These are phyloP conservation scores for Poecilia latipinna DNA, from an alignment of 2,113 vertebrate species.

Conservation along the genomic window DNA sequence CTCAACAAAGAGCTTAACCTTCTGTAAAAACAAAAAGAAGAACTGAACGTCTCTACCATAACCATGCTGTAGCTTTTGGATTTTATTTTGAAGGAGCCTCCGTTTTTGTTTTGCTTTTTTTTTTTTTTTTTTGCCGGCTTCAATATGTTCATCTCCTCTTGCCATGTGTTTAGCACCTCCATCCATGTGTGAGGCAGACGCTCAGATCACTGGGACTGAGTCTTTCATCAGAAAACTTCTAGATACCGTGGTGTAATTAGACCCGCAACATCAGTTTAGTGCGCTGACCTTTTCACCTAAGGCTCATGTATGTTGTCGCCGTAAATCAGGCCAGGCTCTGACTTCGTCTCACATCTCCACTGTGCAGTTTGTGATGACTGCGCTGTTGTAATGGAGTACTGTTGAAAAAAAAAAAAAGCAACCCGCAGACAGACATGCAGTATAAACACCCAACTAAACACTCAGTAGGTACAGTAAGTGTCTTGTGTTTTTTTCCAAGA, in stretches of 20 bases:
- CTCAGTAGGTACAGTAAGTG: not conserved
- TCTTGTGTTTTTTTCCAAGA: not conserved
- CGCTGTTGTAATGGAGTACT: not conserved
- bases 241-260: not conserved
- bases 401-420: conserved; percentile 3
- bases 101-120: not conserved
- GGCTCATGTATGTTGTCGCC: not conserved
- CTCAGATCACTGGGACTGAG: conserved; percentile 61
- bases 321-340: not conserved
- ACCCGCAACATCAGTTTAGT: not conserved
- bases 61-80: conserved; percentile 3
- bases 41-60: conserved; percentile 11
- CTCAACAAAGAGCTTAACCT: not conserved
- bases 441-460: conserved; percentile 1
- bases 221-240: conserved; percentile 24
- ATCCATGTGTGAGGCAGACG: conserved; percentile 62
- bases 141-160: conserved; percentile 19
- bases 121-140: conserved; percentile 13
- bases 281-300: conserved; percentile 9
- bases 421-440: not conserved
- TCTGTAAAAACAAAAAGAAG: too few relatives aligned
- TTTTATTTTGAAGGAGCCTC: conserved; percentile 60
- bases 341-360: not conserved
- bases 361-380: not conserved
- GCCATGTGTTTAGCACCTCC: conserved; percentile 6